Conservation (phyloP, 2,888 invertebrate species). For the Stenolophus ochropezus region DNA sequence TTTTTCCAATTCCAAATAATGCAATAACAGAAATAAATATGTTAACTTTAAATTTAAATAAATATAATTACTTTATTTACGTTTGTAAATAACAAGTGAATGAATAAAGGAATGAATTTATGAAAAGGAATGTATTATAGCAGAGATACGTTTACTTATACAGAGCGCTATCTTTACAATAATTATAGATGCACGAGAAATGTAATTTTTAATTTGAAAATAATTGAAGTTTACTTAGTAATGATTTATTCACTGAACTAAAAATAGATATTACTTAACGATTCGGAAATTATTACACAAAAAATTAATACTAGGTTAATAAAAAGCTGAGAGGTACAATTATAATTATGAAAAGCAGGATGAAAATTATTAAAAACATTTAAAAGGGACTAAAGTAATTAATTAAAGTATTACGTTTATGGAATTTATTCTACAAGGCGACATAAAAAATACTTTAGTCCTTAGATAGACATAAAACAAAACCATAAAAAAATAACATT, state of each 20-base stretch:
- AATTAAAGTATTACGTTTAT: too few relatives aligned
- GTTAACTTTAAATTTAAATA: neutral
- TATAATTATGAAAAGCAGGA: too few relatives aligned
- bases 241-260: conserved; percentile 14
- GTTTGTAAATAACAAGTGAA: neutral
- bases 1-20: too few relatives aligned
- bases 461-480: too few relatives aligned
- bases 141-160: neutral
- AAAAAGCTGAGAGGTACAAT: neutral
- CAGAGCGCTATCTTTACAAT: conserved; percentile 1
- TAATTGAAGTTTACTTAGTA: neutral
- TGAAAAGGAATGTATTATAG: neutral
- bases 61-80: neutral
- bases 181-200: conserved; percentile 18
- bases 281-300: neutral
- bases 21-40: neutral
- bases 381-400: too few relatives aligned
- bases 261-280: conserved; percentile 27
- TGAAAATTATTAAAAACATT: too few relatives aligned
- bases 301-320: neutral
- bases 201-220: conserved; percentile 33
- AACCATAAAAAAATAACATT: too few relatives aligned
- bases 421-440: too few relatives aligned
- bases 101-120: neutral
- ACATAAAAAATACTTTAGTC: too few relatives aligned